phyloP scores from a whole-genome alignment of 2,113 vertebrate genomes.

The Bubalus kerabau region DNA sequence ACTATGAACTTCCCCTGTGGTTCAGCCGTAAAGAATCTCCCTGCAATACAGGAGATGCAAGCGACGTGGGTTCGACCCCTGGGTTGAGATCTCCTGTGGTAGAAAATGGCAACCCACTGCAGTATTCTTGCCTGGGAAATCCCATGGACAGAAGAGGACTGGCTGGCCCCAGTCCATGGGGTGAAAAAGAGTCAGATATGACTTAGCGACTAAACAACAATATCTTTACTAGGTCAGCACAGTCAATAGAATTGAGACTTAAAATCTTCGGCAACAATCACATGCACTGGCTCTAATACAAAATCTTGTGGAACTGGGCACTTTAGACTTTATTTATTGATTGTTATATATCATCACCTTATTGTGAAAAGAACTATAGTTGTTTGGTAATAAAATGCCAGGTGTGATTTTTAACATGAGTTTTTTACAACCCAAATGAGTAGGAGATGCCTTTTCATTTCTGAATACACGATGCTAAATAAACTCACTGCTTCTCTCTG shows the following conservation, averaged over 20 bases:
- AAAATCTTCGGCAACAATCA: background rate
- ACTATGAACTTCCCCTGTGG: background rate
- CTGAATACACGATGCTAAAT: background rate
- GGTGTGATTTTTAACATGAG: background rate
- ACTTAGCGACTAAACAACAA: background rate
- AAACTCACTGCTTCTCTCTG: background rate
- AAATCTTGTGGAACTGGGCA: background rate
- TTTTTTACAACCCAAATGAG: background rate
- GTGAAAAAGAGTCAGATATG: background rate
- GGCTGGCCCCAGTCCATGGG: background rate
- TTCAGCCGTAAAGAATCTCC: background rate
- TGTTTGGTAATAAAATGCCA: background rate
- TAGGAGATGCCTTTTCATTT: background rate
- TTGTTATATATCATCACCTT: background rate
- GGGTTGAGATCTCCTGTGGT: background rate
- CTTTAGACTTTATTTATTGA: background rate
- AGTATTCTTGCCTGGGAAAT: background rate
- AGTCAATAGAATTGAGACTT: background rate
- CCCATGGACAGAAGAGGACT: background rate
- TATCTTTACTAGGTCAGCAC: background rate
- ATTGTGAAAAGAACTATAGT: background rate
- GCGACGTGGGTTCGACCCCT: background rate
- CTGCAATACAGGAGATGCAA: background rate
- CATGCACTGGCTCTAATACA: background rate
- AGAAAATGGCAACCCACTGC: background rate